Conservation (phyloP, 2,113 vertebrate genomes). For the Sitta europaea region DNA sequence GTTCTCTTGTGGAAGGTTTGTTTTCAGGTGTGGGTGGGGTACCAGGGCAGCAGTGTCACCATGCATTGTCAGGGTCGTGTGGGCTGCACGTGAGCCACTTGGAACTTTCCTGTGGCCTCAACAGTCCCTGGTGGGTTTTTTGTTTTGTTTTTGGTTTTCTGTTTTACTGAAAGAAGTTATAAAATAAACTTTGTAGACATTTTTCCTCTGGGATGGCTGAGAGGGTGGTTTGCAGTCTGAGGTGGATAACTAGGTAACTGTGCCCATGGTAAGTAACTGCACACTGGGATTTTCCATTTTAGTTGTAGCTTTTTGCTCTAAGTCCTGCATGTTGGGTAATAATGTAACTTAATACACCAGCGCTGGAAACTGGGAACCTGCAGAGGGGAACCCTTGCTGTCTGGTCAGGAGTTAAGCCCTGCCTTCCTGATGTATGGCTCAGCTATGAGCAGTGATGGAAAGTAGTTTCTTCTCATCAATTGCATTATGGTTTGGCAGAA, state of each 20-base stretch:
- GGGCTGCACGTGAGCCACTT: rapidly evolving
- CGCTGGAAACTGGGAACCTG: neutral
- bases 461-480: neutral
- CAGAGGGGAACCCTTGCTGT: neutral
- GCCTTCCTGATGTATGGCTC: neutral
- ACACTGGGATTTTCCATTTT: neutral
- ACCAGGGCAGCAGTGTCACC: neutral
- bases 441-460: neutral
- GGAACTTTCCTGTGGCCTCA: neutral
- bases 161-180: neutral
- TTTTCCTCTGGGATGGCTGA: neutral
- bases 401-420: neutral
- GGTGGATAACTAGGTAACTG: neutral
- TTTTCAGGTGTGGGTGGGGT: neutral
- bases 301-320: neutral
- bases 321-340: neutral
- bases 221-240: neutral
- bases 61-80: rapidly evolving
- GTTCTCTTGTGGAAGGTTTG: neutral
- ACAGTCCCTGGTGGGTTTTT: neutral
- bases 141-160: rapidly evolving
- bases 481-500: neutral
- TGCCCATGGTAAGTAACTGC: neutral
- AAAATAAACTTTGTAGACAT: neutral
- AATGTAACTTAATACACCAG: neutral